Percentiles rank a stretch among this genome's conserved stretches.
phyloP scores from a whole-genome alignment of 2,113 vertebrate species.

The Camelus dromedarius region DNA sequence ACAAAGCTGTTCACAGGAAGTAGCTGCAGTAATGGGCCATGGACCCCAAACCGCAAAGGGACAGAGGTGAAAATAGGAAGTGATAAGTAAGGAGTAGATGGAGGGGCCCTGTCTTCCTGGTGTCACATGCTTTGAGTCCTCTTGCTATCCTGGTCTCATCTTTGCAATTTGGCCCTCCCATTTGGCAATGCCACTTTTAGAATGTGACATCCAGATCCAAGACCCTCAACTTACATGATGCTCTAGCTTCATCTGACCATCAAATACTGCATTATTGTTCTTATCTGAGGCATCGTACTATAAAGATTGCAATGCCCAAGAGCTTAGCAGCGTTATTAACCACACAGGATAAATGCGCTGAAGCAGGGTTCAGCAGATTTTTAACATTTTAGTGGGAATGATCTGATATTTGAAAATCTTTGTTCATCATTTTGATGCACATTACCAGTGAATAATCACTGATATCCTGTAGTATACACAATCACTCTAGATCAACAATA shows the following conservation, averaged over 20 bases:
- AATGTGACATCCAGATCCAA: neutral
- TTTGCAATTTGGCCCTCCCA: neutral
- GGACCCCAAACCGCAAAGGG: neutral
- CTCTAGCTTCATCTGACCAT: neutral
- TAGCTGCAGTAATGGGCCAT: neutral
- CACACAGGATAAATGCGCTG: neutral
- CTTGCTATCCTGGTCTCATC: neutral
- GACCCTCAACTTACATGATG: neutral
- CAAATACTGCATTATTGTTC: neutral
- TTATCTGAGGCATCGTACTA: neutral
- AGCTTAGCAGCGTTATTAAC: neutral
- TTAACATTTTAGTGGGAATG: neutral
- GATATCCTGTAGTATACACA: neutral
- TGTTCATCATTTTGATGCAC: neutral
- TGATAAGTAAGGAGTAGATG: too few relatives aligned
- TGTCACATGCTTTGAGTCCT: neutral
- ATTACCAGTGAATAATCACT: neutral
- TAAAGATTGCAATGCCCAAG: neutral
- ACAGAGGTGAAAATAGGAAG: neutral
- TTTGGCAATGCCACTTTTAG: neutral
- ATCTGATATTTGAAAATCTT: neutral
- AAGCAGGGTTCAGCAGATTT: neutral
- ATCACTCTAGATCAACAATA: neutral
- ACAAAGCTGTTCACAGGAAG: neutral
- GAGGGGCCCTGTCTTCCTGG: neutral